phyloP scores from a whole-genome alignment of 2,113 vertebrate genomes.

The Cricetomys ansorgei region DNA sequence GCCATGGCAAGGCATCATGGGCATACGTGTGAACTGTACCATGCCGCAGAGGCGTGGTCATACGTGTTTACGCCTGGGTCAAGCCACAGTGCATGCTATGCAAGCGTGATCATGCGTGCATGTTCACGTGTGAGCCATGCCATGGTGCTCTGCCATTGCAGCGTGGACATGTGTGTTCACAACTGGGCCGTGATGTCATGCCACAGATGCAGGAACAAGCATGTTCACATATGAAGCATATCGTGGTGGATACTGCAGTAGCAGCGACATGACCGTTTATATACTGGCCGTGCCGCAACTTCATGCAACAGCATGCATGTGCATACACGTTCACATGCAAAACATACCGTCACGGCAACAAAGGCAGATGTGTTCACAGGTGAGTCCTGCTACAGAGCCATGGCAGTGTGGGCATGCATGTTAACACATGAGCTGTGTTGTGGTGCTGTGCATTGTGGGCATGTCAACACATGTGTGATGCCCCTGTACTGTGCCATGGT shows the following conservation, averaged over 20 bases:
- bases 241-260: neutral
- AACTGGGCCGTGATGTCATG: neutral
- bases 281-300: neutral
- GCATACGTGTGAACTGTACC: neutral
- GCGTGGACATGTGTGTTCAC: neutral
- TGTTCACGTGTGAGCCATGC: neutral
- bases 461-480: neutral
- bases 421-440: neutral
- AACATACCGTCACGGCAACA: too few relatives aligned
- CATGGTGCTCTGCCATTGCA: neutral
- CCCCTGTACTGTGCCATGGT: neutral
- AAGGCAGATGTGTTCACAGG: neutral
- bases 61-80: neutral
- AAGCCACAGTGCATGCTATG: neutral
- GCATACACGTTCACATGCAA: neutral
- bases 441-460: neutral
- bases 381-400: neutral
- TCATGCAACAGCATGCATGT: too few relatives aligned
- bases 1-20: neutral
- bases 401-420: neutral
- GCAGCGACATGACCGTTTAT: neutral
- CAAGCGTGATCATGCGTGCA: neutral
- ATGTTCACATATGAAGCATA: neutral
- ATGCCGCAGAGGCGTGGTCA: neutral
- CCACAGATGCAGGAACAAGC: neutral